Evolutionary conservation across 2,888 invertebrate genomes (phyloP).

Genomic region (Saturnia pavonia): DNA sequence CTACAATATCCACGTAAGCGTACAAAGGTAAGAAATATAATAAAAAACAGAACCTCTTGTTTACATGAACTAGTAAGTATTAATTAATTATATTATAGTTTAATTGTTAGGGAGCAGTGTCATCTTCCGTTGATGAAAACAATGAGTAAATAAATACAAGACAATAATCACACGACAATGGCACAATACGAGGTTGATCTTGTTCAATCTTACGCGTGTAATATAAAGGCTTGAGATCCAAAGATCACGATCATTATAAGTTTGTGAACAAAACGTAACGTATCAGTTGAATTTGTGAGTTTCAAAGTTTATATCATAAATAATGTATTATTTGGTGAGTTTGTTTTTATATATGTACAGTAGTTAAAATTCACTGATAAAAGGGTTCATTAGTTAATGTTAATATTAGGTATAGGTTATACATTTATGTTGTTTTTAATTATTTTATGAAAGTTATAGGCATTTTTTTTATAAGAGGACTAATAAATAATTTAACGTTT

Average conservation of each 20-base stretch:
- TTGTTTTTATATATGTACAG: neutral
- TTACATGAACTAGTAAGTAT: neutral
- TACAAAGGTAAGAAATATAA: too few species aligned
- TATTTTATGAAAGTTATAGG: too few species aligned
- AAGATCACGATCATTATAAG: conserved; percentile 43
- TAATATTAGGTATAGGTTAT: neutral
- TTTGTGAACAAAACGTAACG: conserved; percentile 20
- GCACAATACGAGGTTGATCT: conserved; percentile 30
- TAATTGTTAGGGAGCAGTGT: neutral
- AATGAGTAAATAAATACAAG: conserved; percentile 16
- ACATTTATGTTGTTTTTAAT: too few species aligned
- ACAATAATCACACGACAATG: conserved; percentile 28
- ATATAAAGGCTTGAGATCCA: conserved; percentile 52
- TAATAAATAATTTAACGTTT: too few species aligned
- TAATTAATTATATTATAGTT: neutral
- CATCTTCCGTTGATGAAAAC: neutral
- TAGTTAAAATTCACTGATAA: neutral
- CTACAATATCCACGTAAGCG: too few species aligned
- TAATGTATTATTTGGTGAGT: conserved; percentile 51
- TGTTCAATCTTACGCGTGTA: conserved; percentile 28
- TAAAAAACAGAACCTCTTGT: neutral
- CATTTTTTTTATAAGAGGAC: too few species aligned
- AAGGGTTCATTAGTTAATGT: neutral
- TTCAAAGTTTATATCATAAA: conserved; percentile 26
- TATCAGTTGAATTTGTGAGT: conserved; percentile 30